Evolutionary conservation across 2,888 invertebrate genomes (phyloP).

Genomic region (Reticulitermes lucifugus): DNA sequence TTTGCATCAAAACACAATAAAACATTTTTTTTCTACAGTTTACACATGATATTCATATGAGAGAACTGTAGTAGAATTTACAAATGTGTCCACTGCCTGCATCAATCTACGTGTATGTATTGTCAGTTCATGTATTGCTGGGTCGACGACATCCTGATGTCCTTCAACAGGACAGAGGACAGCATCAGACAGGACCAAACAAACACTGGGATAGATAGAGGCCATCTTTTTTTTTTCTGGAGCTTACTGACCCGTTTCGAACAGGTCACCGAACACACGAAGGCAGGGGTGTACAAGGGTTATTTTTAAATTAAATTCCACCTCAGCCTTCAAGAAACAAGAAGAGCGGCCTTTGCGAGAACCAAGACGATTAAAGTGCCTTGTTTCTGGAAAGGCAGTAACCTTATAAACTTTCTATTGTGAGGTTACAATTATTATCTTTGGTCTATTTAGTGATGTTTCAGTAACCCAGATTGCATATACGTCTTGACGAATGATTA

Average conservation of each 20-base stretch:
- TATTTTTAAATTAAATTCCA: no score
- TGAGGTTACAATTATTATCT: no score
- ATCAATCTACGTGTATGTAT: background rate
- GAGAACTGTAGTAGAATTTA: background rate
- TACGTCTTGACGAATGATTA: no score
- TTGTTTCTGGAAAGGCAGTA: no score
- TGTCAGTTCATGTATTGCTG: background rate
- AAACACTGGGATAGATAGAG: background rate
- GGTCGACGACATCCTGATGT: constrained; percentile 9
- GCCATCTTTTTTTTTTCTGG: background rate
- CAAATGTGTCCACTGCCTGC: background rate
- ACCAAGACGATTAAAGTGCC: no score
- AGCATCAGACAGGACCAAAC: constrained; percentile 15
- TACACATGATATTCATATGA: background rate
- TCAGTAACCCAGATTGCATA: no score
- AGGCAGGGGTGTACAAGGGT: background rate
- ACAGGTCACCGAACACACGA: constrained; percentile 17
- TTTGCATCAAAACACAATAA: no score
- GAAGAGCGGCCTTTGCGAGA: no score
- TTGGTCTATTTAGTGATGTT: no score
- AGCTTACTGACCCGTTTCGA: background rate
- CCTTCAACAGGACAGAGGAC: constrained; percentile 22
- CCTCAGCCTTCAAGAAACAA: no score
- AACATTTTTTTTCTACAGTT: no score
- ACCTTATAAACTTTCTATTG: no score